These are phyloP conservation scores for Syngnathoides biaculeatus DNA, from an alignment of 2,113 vertebrate species.

Conservation along the genomic window DNA sequence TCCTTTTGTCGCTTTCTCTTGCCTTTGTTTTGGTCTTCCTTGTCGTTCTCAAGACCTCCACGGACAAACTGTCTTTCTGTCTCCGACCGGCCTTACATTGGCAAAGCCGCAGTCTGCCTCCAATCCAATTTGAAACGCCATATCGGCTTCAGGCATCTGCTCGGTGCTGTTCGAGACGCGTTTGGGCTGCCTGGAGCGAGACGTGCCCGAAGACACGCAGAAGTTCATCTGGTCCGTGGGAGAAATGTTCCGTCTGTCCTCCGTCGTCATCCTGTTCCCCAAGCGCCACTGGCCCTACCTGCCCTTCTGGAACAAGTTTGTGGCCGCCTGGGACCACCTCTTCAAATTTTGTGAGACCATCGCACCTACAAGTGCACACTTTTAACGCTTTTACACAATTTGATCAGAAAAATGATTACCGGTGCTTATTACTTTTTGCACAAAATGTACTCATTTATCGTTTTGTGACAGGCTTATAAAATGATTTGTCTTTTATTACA, in stretches of 20 bases:
- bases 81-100: too few species aligned
- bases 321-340: conserved; percentile 71
- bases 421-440: too few species aligned
- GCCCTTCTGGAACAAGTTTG: conserved; percentile 71
- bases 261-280: conserved; percentile 68
- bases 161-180: conserved; percentile 75
- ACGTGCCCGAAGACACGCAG: conserved; percentile 70
- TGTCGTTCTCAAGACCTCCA: too few species aligned
- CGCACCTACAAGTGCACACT: not conserved
- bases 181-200: conserved; percentile 71
- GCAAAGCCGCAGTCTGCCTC: too few species aligned
- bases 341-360: conserved; percentile 70
- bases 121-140: too few species aligned
- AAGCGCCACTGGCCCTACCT: conserved; percentile 67
- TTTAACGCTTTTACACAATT: not conserved
- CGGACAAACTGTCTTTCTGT: too few species aligned
- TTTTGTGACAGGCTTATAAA: too few species aligned
- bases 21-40: too few species aligned
- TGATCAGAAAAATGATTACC: not conserved
- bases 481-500: too few species aligned
- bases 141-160: conserved; percentile 64
- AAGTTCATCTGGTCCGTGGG: conserved; percentile 76
- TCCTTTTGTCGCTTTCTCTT: too few species aligned
- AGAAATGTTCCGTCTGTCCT: conserved; percentile 72
- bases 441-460: too few species aligned